A percentile compares a stretch with the other conserved stretches of the same genome.
Conservation (phyloP, 2,797 vertebrate species). For the Pipistrellus kuhlii region DNA sequence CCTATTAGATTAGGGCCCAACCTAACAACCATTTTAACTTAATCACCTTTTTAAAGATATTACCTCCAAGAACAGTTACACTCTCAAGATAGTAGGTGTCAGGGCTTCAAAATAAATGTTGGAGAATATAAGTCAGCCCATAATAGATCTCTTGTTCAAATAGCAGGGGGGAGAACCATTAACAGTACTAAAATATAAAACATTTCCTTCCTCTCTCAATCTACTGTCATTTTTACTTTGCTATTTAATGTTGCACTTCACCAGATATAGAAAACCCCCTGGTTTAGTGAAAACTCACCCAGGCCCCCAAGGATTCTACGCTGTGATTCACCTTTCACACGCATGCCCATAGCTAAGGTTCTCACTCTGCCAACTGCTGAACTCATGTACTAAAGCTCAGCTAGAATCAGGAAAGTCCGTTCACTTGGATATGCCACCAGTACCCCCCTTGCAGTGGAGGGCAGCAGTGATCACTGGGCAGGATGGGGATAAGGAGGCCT, state of each 20-base stretch:
- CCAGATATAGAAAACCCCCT: not conserved
- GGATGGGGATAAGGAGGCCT: no score
- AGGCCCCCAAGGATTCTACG: no score
- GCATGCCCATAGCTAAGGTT: not conserved
- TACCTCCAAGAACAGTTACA: not conserved
- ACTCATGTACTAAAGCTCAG: not conserved
- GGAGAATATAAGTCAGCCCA: not conserved
- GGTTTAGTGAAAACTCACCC: not conserved
- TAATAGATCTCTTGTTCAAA: constrained; percentile 10
- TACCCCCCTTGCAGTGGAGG: not conserved
- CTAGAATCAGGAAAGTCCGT: not conserved
- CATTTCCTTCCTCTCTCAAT: not conserved
- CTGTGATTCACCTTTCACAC: not conserved
- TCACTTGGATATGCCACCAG: not conserved
- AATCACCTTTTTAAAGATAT: not conserved
- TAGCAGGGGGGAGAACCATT: not conserved
- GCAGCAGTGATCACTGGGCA: not conserved
- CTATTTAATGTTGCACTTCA: not conserved
- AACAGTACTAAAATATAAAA: not conserved
- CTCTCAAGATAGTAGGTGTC: not conserved
- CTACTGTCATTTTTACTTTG: not conserved
- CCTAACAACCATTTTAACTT: not conserved
- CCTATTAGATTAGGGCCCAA: not conserved
- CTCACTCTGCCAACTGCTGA: not conserved
- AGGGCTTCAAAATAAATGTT: not conserved